Percentiles rank a stretch among this genome's conserved stretches.
These are phyloP conservation scores for Tetragnatha versicolor DNA, from an alignment of 1,140 invertebrate species.

Conservation along the genomic window DNA sequence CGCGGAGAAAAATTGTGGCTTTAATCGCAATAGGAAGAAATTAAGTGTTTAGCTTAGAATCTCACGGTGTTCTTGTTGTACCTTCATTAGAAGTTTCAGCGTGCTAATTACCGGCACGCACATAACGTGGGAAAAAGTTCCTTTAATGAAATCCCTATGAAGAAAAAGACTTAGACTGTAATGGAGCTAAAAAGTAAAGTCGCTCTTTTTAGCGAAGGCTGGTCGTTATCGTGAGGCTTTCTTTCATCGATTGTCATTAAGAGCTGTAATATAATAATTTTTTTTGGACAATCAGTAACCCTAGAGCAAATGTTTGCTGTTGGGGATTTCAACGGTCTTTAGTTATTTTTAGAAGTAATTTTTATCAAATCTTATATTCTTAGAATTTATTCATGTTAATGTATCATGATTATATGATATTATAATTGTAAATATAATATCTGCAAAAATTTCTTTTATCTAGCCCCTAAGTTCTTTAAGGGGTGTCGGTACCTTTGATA, in stretches of 20 bases:
- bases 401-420: too few relatives aligned
- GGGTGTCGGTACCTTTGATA: too few relatives aligned
- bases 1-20: background rate
- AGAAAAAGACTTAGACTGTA: constrained; percentile 47
- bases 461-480: too few relatives aligned
- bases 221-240: constrained; percentile 33
- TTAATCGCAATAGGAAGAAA: constrained; percentile 40
- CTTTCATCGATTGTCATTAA: constrained; percentile 41
- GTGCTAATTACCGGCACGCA: constrained; percentile 39
- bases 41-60: constrained; percentile 47
- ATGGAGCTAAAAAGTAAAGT: constrained; percentile 51
- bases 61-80: constrained; percentile 19
- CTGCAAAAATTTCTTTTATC: too few relatives aligned
- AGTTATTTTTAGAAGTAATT: background rate
- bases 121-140: constrained; percentile 36
- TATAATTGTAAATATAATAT: too few relatives aligned
- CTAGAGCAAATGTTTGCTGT: constrained; percentile 30
- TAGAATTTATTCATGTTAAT: background rate
- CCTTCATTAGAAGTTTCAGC: constrained; percentile 45
- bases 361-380: background rate
- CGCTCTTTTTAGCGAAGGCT: constrained; percentile 30
- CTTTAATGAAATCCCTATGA: constrained; percentile 38
- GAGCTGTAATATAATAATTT: constrained; percentile 51
- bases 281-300: constrained; percentile 40
- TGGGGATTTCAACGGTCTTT: background rate